These are phyloP conservation scores for Cosmorhoe ocellata DNA, from an alignment of 2,888 invertebrate genomes.

Conservation along the genomic window DNA sequence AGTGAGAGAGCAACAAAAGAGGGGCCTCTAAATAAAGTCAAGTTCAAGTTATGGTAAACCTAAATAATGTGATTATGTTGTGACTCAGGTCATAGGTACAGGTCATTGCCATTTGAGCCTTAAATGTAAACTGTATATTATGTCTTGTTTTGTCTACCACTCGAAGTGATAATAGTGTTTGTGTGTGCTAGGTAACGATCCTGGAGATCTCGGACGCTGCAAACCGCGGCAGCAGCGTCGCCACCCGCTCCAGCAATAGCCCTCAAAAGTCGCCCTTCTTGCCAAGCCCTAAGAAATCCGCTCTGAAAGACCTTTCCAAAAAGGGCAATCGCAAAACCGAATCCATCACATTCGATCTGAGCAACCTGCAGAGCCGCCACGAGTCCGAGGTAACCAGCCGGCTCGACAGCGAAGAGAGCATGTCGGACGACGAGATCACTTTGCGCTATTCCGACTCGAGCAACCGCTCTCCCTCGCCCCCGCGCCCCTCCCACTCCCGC, in stretches of 20 bases:
- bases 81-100: no score
- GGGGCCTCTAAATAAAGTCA: no score
- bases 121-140: no score
- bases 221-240: conserved; percentile 11
- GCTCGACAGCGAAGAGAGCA: conserved; percentile 12
- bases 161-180: not conserved
- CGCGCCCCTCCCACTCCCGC: conserved; percentile 56
- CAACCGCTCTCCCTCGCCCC: conserved; percentile 46
- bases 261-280: conserved; percentile 32
- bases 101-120: no score
- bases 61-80: no score
- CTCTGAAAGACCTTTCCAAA: conserved; percentile 58
- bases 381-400: conserved; percentile 30
- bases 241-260: conserved; percentile 30
- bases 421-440: conserved; percentile 44
- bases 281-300: conserved; percentile 60
- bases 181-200: conserved; percentile 43
- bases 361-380: conserved; percentile 53
- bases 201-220: conserved; percentile 44
- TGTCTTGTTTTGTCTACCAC: no score
- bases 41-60: no score
- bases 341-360: conserved; percentile 72
- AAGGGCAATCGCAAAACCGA: conserved; percentile 55
- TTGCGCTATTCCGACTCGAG: conserved; percentile 53
- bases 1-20: no score